These are phyloP conservation scores for Xylocopa sonorina DNA, from an alignment of 1,140 invertebrate species.

Conservation along the genomic window DNA sequence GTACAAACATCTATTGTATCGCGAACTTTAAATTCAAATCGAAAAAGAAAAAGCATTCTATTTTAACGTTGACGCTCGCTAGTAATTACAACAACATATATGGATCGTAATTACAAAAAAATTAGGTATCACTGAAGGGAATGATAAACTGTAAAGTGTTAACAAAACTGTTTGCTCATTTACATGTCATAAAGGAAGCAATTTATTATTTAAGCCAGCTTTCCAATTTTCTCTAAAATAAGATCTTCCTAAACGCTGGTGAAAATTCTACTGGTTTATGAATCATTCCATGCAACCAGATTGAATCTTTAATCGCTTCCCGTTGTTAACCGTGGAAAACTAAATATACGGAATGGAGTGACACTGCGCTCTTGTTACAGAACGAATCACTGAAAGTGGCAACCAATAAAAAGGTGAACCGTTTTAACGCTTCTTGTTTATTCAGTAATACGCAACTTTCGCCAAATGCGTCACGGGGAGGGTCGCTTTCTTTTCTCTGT, in stretches of 20 bases:
- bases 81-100: background rate
- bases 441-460: conserved; percentile 29
- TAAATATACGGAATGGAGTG: background rate
- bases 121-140: background rate
- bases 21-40: background rate
- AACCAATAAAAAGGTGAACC: conserved; percentile 8
- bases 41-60: too few species aligned
- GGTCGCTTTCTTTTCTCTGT: conserved; percentile 32
- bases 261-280: background rate
- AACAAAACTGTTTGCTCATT: background rate
- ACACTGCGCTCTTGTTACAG: conserved; percentile 2
- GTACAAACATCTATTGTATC: background rate
- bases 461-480: conserved; percentile 30
- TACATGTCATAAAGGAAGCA: background rate
- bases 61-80: background rate
- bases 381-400: background rate
- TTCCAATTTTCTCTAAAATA: background rate
- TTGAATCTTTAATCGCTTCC: background rate
- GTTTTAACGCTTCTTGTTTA: conserved; percentile 28
- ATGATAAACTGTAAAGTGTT: background rate
- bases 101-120: background rate
- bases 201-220: background rate
- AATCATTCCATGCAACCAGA: background rate
- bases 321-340: background rate
- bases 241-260: background rate